A percentile compares a stretch with the other conserved stretches of the same genome.
Conservation (phyloP, 2,113 vertebrate genomes). For the Otis tarda region DNA sequence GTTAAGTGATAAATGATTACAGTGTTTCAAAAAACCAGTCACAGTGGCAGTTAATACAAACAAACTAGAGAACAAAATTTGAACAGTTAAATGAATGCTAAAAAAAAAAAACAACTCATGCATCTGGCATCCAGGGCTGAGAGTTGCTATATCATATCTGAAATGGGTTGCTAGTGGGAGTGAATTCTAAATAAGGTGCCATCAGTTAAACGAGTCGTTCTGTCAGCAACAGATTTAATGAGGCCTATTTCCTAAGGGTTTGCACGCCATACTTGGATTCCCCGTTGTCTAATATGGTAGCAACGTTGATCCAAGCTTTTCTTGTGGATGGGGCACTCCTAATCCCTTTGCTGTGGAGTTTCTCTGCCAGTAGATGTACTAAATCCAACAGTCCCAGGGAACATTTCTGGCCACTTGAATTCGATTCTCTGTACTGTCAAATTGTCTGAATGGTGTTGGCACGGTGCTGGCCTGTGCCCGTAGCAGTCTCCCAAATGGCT, state of each 20-base stretch:
- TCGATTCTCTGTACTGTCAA: not conserved
- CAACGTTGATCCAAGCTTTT: not conserved
- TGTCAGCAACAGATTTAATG: constrained; percentile 20
- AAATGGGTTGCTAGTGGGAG: constrained; percentile 18
- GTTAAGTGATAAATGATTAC: constrained; percentile 9
- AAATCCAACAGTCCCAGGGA: not conserved
- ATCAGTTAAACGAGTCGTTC: not conserved
- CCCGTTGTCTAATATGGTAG: not conserved
- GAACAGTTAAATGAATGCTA: not conserved
- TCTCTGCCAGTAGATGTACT: not conserved
- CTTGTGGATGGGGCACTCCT: not conserved
- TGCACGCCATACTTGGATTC: not conserved
- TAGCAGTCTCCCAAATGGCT: not conserved
- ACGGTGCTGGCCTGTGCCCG: not conserved
- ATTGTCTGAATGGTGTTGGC: not conserved
- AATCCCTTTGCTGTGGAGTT: not conserved
- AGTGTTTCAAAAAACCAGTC: not conserved
- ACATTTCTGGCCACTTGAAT: not conserved
- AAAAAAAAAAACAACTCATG: not conserved
- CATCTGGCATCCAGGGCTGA: constrained; percentile 10
- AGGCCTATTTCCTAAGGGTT: not conserved
- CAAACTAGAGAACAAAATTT: constrained; percentile 1
- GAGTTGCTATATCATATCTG: not conserved
- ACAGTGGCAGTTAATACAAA: not conserved
- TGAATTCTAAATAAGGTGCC: constrained; percentile 34